phyloP scores from a whole-genome alignment of 2,797 vertebrate genomes.

The Dendrocincla fuliginosa region DNA sequence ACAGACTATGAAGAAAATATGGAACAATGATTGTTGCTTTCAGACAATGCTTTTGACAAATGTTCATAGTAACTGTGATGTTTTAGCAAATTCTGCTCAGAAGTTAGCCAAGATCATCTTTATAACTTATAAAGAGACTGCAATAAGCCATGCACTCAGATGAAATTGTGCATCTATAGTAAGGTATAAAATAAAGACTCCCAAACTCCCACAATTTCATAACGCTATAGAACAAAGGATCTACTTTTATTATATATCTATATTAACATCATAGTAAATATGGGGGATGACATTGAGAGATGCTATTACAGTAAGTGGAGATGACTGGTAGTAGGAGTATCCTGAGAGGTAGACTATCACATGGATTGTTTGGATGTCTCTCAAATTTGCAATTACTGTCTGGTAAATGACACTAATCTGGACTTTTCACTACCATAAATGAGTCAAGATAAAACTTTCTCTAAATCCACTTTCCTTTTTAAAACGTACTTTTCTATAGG shows the following conservation, averaged over 20 bases:
- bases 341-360: background rate
- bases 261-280: background rate
- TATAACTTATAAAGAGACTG: background rate
- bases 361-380: background rate
- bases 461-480: background rate
- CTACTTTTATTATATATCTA: background rate
- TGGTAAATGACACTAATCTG: background rate
- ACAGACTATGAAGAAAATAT: constrained; percentile 83
- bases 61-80: background rate
- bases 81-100: background rate
- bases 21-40: constrained; percentile 19
- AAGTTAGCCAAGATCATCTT: background rate
- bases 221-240: background rate
- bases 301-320: background rate
- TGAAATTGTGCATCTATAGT: background rate
- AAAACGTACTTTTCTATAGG: background rate
- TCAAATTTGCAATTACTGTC: background rate
- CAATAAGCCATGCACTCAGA: background rate
- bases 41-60: background rate
- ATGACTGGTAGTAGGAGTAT: background rate
- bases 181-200: background rate
- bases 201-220: background rate
- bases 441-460: background rate
- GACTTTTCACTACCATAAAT: background rate
- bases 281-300: background rate